phyloP scores from a whole-genome alignment of 2,797 vertebrate genomes.

The Merluccius polli region DNA sequence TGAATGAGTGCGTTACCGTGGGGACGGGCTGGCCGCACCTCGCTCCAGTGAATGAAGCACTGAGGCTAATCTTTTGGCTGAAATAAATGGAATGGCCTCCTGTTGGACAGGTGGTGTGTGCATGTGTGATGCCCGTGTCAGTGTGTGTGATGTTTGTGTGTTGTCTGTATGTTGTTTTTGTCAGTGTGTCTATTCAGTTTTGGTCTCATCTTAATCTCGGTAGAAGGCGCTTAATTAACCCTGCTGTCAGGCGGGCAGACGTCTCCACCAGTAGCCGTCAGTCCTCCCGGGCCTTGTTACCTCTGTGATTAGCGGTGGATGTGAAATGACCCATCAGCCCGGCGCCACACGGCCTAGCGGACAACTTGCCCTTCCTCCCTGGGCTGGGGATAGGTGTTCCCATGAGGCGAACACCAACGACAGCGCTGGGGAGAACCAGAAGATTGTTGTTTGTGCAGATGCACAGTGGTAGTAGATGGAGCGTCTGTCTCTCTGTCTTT shows the following conservation, averaged over 20 bases:
- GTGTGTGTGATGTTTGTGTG: conserved; percentile 10
- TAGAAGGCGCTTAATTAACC: conserved; percentile 76
- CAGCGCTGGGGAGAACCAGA: neutral
- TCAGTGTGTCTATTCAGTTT: conserved; percentile 46
- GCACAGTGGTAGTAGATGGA: no score
- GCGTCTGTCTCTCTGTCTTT: no score
- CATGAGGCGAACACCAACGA: conserved; percentile 32
- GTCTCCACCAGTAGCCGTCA: conserved; percentile 65
- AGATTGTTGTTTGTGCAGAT: no score
- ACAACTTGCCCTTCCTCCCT: conserved; percentile 57
- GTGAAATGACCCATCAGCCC: conserved; percentile 63
- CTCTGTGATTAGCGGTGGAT: conserved; percentile 60
- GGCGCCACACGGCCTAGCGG: conserved; percentile 42
- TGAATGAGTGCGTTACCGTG: conserved; percentile 39
- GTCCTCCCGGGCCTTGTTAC: conserved; percentile 69
- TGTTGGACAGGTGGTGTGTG: conserved; percentile 30
- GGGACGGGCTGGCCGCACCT: conserved; percentile 20
- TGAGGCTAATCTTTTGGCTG: conserved; percentile 43
- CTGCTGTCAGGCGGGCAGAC: conserved; percentile 65
- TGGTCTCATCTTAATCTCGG: conserved; percentile 70
- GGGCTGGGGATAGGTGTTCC: conserved; percentile 4
- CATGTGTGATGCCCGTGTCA: neutral
- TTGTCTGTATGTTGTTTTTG: conserved; percentile 9
- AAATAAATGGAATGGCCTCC: conserved; percentile 46
- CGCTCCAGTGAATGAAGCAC: conserved; percentile 14